phyloP scores from a whole-genome alignment of 2,113 vertebrate genomes.

The Oxyura jamaicensis region DNA sequence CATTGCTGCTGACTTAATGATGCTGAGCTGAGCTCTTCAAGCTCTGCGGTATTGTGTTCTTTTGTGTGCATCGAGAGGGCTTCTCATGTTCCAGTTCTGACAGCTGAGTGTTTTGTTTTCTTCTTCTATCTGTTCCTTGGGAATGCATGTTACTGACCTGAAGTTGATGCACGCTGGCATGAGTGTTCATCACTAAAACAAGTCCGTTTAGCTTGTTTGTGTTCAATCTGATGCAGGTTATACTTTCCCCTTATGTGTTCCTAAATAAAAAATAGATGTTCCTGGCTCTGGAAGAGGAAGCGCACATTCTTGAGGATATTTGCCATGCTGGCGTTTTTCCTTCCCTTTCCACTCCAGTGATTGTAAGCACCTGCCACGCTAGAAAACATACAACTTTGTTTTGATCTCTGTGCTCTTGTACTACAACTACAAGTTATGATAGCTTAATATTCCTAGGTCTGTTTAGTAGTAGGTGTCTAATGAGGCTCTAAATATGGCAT shows the following conservation, averaged over 20 bases:
- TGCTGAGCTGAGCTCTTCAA: not conserved
- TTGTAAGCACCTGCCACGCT: not conserved
- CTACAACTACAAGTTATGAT: not conserved
- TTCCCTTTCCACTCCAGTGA: not conserved
- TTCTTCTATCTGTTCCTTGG: not conserved
- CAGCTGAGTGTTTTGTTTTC: not conserved
- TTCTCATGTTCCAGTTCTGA: not conserved
- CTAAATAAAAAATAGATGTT: not conserved
- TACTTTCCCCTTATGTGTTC: not conserved
- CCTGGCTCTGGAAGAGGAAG: not conserved
- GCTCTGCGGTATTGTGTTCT: not conserved
- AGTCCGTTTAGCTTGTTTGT: not conserved
- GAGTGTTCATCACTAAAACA: not conserved
- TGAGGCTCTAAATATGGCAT: rapidly evolving
- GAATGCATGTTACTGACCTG: not conserved
- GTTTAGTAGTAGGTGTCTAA: not conserved
- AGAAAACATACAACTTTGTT: not conserved
- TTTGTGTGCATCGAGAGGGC: not conserved
- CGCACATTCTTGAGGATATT: not conserved
- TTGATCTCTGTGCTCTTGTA: not conserved
- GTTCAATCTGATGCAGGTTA: not conserved
- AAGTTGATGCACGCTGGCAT: not conserved
- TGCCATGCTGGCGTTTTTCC: rapidly evolving
- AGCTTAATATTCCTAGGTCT: not conserved
- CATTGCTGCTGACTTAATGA: not conserved